Base-by-base conservation (phyloP, 2,797 vertebrate species). In the Heteromormyrus szaboi region DNA sequence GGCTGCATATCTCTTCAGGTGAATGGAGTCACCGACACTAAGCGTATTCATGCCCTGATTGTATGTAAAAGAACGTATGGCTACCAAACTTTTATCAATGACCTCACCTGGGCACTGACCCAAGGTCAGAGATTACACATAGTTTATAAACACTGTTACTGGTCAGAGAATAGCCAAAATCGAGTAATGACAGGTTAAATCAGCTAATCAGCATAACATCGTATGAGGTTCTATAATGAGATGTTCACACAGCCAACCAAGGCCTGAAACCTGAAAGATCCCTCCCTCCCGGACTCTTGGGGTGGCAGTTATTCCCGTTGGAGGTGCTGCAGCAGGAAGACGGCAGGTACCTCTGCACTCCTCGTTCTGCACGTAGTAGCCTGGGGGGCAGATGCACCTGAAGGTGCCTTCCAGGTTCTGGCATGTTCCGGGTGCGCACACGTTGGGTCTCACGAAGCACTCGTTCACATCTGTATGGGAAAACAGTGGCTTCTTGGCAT, bases 361-460 rank as follows among this genome's bases (percentile, higher is more conserved):
- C 93, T 99, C 97, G 87, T 97, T 95, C 19, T 96, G 93, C 53
- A 99, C 95, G 87, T 95, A 93, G 89, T 98, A 99, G 72, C 99
- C 98, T 85, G 94, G 91, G 8, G 97, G 98, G 91, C 99, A 99
- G 91, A 99, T 99, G 88, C 99, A 99, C 90, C 98, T 95, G 93
- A 98, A 99, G 0, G 97, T 95, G 1, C 99, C 98, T 33, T 99
- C 98, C 94, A 98, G 90, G 91, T 99, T 99, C 90, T 98, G 95
- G 92, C 99, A 99, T 0, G 96, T 98, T 86, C 98, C 99, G 3
- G 97, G 97, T 11, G 97, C 96, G 79, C 99, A 99, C 76, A 97
- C 98, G 51, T 96, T 95, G 25, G 98, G 98, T 25, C 97, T 97
- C 89, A 97, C 91, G 6, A 93, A 93, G 92, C 99, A 99, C 90